Evolutionary conservation across 1,140 invertebrate species (phyloP), one percentile per base, ranked within the genome.

Genomic region (Coelopa frigida): DNA sequence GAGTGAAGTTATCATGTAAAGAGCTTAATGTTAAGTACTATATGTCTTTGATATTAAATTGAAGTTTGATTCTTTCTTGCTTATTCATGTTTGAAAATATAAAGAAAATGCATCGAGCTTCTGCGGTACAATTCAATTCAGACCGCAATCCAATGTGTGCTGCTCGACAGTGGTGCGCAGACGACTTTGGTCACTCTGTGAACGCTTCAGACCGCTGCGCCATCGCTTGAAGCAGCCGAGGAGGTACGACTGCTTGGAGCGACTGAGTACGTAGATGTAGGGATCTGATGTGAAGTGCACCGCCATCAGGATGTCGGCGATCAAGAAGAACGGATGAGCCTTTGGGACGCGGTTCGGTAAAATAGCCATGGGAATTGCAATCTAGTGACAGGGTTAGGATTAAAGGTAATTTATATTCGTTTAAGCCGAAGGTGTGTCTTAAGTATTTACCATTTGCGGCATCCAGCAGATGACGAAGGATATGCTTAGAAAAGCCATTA

Each of bases 401-500:
- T 29, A 29, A 29, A 29, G 8, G n/a, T 29, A n/a, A n/a, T 36
- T 36, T 14, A 17, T 7, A 36, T 15, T 36, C n/a, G n/a, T n/a
- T n/a, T n/a, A n/a, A n/a, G n/a, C n/a, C n/a, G n/a, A n/a, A 6
- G 14, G 8, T 42, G 27, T n/a, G 14, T 11, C 5, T 12, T 5
- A 2, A n/a, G 35, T n/a, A n/a, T 74, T 77, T 62, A 89, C 87
- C 84, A 90, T 82, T 69, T 90, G 86, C 3, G 88, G 87, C 71
- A 88, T 77, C 87, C 87, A 91, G 59, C 86, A 90, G 2, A 85
- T 71, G 37, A 90, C 82, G 57, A 89, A 89, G 3, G 85, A 80
- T 32, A 89, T 79, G 35, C 85, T 88, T 2, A 91, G 75, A 5
- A 86, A 77, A 0, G 83, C 81, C 87, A 91, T 90, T 3, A 89